A percentile compares a stretch with the other conserved stretches of the same genome.
These are phyloP conservation scores for Xiphydria camelus DNA, from an alignment of 2,888 invertebrate species.

Conservation along the genomic window DNA sequence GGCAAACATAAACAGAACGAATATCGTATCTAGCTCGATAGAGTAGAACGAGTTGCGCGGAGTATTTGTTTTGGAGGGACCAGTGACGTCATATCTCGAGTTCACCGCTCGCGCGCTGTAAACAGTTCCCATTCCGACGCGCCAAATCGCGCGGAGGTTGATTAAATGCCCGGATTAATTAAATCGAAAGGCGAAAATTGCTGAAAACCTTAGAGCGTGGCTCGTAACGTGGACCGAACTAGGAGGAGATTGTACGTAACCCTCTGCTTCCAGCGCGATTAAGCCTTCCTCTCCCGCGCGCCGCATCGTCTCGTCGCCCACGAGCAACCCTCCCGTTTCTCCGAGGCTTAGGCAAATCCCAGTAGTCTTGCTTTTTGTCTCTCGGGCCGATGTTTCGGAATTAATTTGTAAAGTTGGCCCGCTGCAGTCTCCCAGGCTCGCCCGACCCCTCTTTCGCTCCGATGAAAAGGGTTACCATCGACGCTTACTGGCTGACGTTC, in stretches of 20 bases:
- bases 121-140: too few species aligned
- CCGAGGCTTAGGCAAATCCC: slow-evolving; percentile 28
- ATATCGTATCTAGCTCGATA: too few species aligned
- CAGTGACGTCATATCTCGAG: too few species aligned
- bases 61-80: too few species aligned
- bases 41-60: too few species aligned
- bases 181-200: slow-evolving; percentile 16
- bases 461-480: background rate
- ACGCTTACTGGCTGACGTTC: background rate
- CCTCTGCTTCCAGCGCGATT: slow-evolving; percentile 26
- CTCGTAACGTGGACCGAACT: background rate
- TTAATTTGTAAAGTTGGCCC: slow-evolving; percentile 45
- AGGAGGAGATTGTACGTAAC: slow-evolving; percentile 2
- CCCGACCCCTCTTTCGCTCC: background rate
- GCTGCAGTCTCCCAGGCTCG: slow-evolving; percentile 21
- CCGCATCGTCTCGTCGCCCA: slow-evolving; percentile 3
- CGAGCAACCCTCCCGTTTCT: slow-evolving; percentile 16
- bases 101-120: too few species aligned
- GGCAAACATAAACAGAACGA: too few species aligned
- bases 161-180: slow-evolving; percentile 16
- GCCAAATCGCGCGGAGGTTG: slow-evolving; percentile 12
- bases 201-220: slow-evolving; percentile 8
- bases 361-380: slow-evolving; percentile 27
- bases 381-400: slow-evolving; percentile 42
- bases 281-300: slow-evolving; percentile 30